A percentile compares a stretch with the other conserved stretches of the same genome.
These are phyloP conservation scores for Trinectes maculatus DNA, from an alignment of 2,113 vertebrate genomes.

Conservation along the genomic window DNA sequence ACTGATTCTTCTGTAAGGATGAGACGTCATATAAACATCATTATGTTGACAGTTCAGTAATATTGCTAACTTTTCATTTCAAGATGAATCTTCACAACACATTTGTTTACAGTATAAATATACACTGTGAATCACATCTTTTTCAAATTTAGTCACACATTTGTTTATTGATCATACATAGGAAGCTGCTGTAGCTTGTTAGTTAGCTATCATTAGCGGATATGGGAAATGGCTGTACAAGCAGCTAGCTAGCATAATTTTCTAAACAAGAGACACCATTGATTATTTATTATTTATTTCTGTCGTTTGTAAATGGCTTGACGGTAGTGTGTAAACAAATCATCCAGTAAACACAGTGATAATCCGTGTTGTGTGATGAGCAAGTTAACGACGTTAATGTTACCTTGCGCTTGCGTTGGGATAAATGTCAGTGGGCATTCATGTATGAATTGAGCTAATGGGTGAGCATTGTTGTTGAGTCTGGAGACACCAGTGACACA, in stretches of 20 bases:
- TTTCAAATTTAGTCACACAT: no score
- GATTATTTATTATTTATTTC: slow-evolving; percentile 1
- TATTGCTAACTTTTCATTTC: neutral
- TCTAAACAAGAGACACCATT: no score
- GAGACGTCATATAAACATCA: slow-evolving; percentile 1
- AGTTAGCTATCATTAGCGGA: no score
- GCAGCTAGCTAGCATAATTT: slow-evolving; percentile 9
- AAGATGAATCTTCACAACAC: neutral
- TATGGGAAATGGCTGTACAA: no score
- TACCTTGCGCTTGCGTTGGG: neutral
- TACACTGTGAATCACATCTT: neutral
- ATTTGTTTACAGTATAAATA: neutral
- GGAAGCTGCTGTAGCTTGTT: no score
- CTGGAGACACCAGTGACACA: no score
- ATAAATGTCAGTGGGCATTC: neutral
- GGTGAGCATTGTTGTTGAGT: no score
- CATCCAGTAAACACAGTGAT: neutral
- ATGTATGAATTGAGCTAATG: neutral
- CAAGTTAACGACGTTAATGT: neutral
- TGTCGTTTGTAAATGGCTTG: neutral
- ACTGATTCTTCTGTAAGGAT: slow-evolving; percentile 78
- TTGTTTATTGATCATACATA: no score
- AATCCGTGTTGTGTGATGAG: neutral
- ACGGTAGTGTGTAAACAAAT: slow-evolving; percentile 14
- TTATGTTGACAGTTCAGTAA: neutral